phyloP scores from a whole-genome alignment of 2,888 invertebrate genomes.

The Perizoma affinitatum region DNA sequence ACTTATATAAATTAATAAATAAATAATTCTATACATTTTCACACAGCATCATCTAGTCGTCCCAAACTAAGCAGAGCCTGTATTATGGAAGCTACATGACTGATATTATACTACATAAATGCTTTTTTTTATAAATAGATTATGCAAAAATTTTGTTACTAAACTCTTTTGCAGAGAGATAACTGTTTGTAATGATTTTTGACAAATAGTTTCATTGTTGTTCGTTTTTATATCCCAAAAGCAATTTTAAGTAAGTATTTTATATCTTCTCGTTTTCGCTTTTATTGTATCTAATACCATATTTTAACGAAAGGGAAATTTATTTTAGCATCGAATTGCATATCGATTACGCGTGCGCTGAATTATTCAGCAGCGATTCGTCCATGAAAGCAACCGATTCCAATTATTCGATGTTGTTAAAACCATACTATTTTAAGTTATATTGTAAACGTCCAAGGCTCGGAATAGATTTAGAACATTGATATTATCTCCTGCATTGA shows the following conservation, averaged over 20 bases:
- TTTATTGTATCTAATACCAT: slow-evolving; percentile 7
- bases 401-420: slow-evolving; percentile 39
- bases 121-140: no score
- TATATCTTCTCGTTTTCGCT: slow-evolving; percentile 26
- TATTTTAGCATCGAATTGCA: slow-evolving; percentile 54
- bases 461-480: slow-evolving; percentile 10
- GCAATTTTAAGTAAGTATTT: neutral
- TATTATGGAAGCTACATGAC: no score
- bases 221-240: no score
- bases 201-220: no score
- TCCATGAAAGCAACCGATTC: slow-evolving; percentile 30
- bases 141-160: no score
- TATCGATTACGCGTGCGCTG: slow-evolving; percentile 59
- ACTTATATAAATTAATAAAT: no score
- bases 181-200: no score
- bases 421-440: slow-evolving; percentile 9
- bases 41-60: no score
- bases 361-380: slow-evolving; percentile 55
- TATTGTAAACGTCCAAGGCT: slow-evolving; percentile 15
- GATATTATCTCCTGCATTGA: slow-evolving; percentile 37
- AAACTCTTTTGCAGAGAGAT: no score
- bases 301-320: slow-evolving; percentile 48
- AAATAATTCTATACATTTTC: no score
- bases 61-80: no score
- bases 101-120: no score